Evolutionary conservation across 2,113 vertebrate genomes (phyloP).

Genomic region (Pleuronectes platessa): DNA sequence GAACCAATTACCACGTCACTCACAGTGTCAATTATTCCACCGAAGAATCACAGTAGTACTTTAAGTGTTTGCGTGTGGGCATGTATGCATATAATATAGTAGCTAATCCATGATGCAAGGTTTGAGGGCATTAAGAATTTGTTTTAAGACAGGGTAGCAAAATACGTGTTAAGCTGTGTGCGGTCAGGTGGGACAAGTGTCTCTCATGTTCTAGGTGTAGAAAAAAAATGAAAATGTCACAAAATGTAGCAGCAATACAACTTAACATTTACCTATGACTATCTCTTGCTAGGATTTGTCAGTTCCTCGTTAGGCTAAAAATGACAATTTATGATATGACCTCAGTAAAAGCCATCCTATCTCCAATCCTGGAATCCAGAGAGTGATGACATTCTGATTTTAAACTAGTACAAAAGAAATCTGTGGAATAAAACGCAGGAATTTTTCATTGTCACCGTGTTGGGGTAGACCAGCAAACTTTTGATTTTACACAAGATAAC

Average conservation of each 20-base stretch:
- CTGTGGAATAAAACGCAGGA: neutral
- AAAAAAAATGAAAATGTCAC: constrained; percentile 6
- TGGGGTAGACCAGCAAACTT: too few relatives aligned
- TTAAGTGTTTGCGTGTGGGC: neutral
- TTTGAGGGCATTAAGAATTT: neutral
- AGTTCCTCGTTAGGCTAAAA: neutral
- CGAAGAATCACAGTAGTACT: neutral
- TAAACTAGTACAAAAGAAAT: neutral
- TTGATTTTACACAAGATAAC: neutral
- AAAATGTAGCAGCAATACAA: constrained; percentile 55
- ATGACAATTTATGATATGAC: neutral
- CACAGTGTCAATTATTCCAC: neutral
- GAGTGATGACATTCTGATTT: neutral
- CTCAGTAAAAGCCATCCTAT: neutral
- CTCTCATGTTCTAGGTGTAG: neutral
- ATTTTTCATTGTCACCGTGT: too few relatives aligned
- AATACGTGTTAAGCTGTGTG: neutral
- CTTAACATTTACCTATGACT: constrained; percentile 41
- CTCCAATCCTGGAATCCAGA: neutral
- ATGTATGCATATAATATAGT: neutral
- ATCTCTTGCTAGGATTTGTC: constrained; percentile 3
- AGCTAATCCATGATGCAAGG: neutral
- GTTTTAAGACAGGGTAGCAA: neutral
- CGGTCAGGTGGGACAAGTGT: neutral
- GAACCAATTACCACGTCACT: neutral